A percentile compares a stretch with the other conserved stretches of the same genome.
Conservation (phyloP, 2,797 vertebrate species). For the Dicrostonyx torquatus region DNA sequence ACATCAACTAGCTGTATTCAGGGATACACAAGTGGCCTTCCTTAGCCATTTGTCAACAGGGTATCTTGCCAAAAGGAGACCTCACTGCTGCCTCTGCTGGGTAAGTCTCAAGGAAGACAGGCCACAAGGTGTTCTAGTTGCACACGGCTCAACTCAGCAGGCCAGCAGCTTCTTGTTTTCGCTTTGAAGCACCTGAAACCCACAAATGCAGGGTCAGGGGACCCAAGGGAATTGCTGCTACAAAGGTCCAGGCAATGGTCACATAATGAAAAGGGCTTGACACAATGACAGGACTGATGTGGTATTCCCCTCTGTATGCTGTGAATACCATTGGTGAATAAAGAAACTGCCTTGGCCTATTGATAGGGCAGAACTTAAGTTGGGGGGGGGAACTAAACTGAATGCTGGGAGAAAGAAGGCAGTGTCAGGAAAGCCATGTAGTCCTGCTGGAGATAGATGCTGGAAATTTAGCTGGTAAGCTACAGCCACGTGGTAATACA, state of each 20-base stretch:
- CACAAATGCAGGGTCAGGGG: not conserved
- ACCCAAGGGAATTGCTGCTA: no score
- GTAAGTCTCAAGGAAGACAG: not conserved
- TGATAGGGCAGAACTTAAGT: no score
- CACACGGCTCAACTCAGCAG: not conserved
- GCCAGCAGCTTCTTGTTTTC: not conserved
- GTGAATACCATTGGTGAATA: no score
- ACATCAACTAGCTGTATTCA: not conserved
- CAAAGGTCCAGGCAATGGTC: not conserved
- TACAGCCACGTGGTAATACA: no score
- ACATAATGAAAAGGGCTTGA: no score
- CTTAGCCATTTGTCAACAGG: not conserved
- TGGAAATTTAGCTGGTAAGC: no score
- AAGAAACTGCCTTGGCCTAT: no score
- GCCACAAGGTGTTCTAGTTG: not conserved
- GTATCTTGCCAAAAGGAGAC: not conserved
- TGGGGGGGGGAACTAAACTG: no score
- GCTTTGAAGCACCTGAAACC: not conserved
- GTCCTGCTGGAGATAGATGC: no score
- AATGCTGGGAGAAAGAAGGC: no score
- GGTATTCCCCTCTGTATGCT: no score
- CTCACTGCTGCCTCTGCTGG: not conserved
- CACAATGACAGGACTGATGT: not conserved
- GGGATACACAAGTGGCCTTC: not conserved
- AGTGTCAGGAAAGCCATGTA: no score